Evolutionary conservation across 2,797 vertebrate species (phyloP), one percentile per base, ranked within the genome.

Genomic region (Dallia pectoralis): DNA sequence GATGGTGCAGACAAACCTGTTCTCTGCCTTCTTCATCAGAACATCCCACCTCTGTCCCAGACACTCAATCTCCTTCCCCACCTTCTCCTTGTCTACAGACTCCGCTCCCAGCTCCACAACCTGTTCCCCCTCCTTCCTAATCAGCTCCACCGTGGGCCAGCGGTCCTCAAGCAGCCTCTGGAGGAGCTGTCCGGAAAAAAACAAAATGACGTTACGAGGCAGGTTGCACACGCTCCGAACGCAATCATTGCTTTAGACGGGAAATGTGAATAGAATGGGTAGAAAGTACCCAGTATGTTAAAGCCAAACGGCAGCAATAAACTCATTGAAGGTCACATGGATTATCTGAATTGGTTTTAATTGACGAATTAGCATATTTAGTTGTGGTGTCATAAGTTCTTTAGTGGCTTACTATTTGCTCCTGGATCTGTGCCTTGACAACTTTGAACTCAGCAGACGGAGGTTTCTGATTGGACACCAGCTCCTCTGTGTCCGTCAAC

Each of bases 341-440:
- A 49, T 69, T 74, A 53, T 73, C 30, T 56, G 11, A 32, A 40
- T 6, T 15, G 47, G 36, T 59, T 72, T 63, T 27, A 11, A 62
- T 70, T 64, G 30, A 66, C 48, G n/a, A 25, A 75, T 71, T 4
- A 75, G 71, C 77, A 53, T 11, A 8, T 59, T 11, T 48, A 22
- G 18, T 19, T 30, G 63, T 11, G 68, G 53, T 56, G 25, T 47
- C 61, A 61, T 81, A 63, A 22, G n/a, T 18, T 47, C 12, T 27
- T 40, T 29, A 29, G n/a, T 5, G 0, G 82, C 90, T 92, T 90
- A 98, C 97, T 92, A 98, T 99, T 86, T 99, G 98, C 84, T 99
- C 98, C 85, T 99, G 97, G 89, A 99, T 98, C 90, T 99, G 97
- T 63, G 98, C 98, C 87, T 98, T 99, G 74, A 99, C 97, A 69